Evolutionary conservation across 2,797 vertebrate genomes (phyloP).

Genomic region (Paramormyrops hopkinsi): DNA sequence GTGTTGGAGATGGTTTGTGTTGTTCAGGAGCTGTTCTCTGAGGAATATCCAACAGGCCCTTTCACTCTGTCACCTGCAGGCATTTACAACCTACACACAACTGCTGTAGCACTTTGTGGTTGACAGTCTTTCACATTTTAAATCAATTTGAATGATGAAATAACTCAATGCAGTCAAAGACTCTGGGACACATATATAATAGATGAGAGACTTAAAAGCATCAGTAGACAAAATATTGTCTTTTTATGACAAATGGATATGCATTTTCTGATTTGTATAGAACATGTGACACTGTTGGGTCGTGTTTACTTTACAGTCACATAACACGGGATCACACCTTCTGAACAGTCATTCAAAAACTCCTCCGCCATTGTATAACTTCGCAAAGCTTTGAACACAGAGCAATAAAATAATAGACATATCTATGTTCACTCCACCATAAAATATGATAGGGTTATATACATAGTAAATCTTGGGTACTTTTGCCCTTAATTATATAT

Average conservation of each 20-base stretch:
- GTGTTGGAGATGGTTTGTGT: neutral
- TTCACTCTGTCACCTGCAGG: neutral
- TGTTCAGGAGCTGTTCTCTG: neutral
- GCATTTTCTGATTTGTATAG: neutral
- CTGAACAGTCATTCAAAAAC: neutral
- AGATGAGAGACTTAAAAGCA: neutral
- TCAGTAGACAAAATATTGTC: neutral
- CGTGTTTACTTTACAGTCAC: neutral
- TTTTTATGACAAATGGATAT: neutral
- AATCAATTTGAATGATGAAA: neutral
- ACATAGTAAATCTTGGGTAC: neutral
- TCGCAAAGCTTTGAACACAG: neutral
- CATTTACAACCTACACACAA: neutral
- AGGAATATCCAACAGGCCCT: neutral
- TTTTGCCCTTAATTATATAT: neutral
- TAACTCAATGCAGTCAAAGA: neutral
- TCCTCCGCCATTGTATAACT: neutral
- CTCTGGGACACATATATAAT: neutral
- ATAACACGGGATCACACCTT: neutral
- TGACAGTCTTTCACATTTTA: neutral
- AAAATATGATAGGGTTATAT: constrained; percentile 4
- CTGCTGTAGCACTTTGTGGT: neutral
- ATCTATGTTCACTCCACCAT: constrained; percentile 2
- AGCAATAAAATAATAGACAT: neutral
- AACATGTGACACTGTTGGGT: neutral